Base-by-base conservation (phyloP, 2,888 invertebrate species). In the Eilema sororculum region DNA sequence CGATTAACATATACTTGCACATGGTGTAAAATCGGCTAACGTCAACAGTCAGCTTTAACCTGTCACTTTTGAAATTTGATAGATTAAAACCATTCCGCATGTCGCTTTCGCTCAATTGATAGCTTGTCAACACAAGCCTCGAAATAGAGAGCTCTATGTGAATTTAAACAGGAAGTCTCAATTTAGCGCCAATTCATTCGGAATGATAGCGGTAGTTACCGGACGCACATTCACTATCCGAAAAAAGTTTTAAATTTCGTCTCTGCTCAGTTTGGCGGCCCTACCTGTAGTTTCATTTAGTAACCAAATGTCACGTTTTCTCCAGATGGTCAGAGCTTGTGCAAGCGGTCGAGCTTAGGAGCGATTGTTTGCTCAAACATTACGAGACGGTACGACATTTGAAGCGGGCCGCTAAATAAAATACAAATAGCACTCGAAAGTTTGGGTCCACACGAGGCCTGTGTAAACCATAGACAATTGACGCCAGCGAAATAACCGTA, bases 341-440 rank as follows among this genome's bases (percentile, higher is more conserved):
- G 93, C 92, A 92, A 94, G 94, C 91, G 87, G 87, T 79, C 86
- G 81, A 78, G 87, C 88, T 89, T 85, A 86, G 86, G 85, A 87
- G 86, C 88, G 90, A 90, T 91, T 94, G 94, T 95, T 93, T 94
- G 90, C 89, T 90, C 87, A 93, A 94, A 94, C 92, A 94, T 95
- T 94, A 95, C 95, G 91, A 93, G 94, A 92, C 91, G 93, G 93
- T 91, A 91, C 92, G 91, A 93, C 92, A 94, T 94, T 94, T 94
- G 93, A 94, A 92, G 93, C 91, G 87, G 90, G 87, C 93, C 94
- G 95, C 95, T 95, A 95, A 95, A 94, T 89, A 94, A 91, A 93
- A 93, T 89, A 90, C 94, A 95, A 95, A 95, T 87, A 95, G 82
- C 89, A 86, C 91, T 91, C 90, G 89, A 88, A 88, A 88, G 86